Base-by-base conservation (phyloP, 2,113 vertebrate genomes). In the Pipra filicauda region DNA sequence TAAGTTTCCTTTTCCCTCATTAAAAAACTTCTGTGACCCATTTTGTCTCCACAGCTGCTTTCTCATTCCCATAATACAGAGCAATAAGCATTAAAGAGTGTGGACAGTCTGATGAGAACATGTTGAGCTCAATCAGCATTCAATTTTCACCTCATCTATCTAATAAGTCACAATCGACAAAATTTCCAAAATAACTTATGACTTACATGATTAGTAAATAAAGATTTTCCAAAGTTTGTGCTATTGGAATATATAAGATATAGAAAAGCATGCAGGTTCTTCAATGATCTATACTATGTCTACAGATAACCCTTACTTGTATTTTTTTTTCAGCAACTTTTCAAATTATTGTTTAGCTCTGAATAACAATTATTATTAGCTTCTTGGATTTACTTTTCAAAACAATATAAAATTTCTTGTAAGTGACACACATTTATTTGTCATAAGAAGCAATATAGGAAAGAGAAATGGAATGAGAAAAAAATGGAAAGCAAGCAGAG, bases 331-430 rank as follows among this genome's bases (percentile, higher is more conserved):
- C 11, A 0, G 21, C 71, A 49, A 21, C 15, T 86, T 89, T 84
- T 69, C 31, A 93, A 91, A 74, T 8, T 11, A 54, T 5, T 46
- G 1, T 76, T 93, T 93, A 77, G 2, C 3, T 79, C 55, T 61
- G 19, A 76, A 58, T 82, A 79, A 86, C 1, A 75, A 52, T 61
- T 82, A 44, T 84, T 84, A 82, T 69, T 78, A 41, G 19, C 26
- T 75, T 82, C 51, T 95, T 69, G 28, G 37, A 41, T 92, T 93
- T 93, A 24, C 22, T 92, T 97, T 96, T 85, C 43, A 85, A 77
- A 91, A 83, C 4, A 2, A 59, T 57, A 85, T 24, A 93, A 22
- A 95, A 94, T 75, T 27, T 55, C 41, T 41, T 90, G 41, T 71
- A 88, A 73, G 58, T 80, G 26, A 94, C 85, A 89, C 89, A 24